A percentile compares a stretch with the other conserved stretches of the same genome.
These are phyloP conservation scores for Heterochromis multidens DNA, from an alignment of 2,113 vertebrate species.

Conservation along the genomic window DNA sequence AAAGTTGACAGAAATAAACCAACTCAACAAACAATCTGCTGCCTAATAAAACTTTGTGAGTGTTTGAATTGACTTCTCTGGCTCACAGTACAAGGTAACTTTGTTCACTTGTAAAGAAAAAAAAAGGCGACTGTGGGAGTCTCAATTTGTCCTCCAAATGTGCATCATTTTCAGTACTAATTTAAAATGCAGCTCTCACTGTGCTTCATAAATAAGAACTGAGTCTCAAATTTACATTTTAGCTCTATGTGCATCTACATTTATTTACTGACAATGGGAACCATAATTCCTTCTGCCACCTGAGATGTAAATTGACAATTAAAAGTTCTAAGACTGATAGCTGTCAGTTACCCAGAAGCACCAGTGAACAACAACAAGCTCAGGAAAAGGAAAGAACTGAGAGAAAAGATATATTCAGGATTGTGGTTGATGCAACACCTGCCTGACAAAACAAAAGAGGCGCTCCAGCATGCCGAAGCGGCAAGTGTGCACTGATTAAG, in stretches of 20 bases:
- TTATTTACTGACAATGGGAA: constrained; percentile 13
- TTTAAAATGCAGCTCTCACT: background rate
- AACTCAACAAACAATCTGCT: constrained; percentile 9
- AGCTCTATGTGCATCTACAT: background rate
- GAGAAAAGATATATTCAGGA: background rate
- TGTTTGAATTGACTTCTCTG: constrained; percentile 14
- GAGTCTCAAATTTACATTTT: constrained; percentile 15
- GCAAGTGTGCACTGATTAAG: constrained; percentile 55
- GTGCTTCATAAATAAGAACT: background rate
- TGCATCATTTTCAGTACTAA: constrained; percentile 1
- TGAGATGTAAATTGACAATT: constrained; percentile 34
- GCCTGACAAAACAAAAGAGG: constrained; percentile 33
- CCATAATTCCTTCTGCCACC: constrained; percentile 1
- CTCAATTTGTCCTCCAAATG: constrained; percentile 34
- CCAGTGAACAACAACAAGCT: background rate
- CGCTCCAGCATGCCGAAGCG: background rate
- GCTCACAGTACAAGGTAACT: constrained; percentile 5
- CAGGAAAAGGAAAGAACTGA: background rate
- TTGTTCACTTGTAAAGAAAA: constrained; percentile 4
- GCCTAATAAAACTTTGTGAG: constrained; percentile 9
- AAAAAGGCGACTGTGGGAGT: background rate
- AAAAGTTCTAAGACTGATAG: background rate
- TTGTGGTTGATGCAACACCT: constrained; percentile 22
- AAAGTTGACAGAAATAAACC: constrained; percentile 19
- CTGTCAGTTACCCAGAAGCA: constrained; percentile 1